These are phyloP conservation scores for Diogma glabrata DNA, from an alignment of 2,888 invertebrate species.

Conservation along the genomic window DNA sequence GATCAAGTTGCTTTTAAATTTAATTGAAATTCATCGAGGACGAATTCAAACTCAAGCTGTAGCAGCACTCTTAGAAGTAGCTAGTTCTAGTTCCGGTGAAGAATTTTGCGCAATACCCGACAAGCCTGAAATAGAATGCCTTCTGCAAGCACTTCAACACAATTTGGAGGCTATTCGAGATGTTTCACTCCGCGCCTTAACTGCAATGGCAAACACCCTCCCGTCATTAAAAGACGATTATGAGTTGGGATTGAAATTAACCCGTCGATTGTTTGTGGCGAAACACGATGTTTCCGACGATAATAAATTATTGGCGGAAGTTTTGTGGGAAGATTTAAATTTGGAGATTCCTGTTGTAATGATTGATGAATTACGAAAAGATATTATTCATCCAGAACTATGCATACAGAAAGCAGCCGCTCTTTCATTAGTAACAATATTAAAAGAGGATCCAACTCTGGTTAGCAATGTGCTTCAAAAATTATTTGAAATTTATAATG, in stretches of 20 bases:
- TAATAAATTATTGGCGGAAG: constrained; percentile 51
- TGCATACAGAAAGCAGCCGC: constrained; percentile 77
- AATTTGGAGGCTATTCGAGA: constrained; percentile 61
- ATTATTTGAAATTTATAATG: constrained; percentile 61
- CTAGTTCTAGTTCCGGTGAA: constrained; percentile 58
- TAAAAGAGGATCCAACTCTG: constrained; percentile 42
- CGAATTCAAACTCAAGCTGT: constrained; percentile 67
- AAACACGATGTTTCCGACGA: constrained; percentile 68
- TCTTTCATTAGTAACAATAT: constrained; percentile 58
- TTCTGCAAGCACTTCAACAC: constrained; percentile 67
- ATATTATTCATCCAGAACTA: constrained; percentile 70
- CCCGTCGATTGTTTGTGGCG: constrained; percentile 70
- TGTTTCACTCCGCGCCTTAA: constrained; percentile 62
- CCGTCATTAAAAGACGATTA: constrained; percentile 46
- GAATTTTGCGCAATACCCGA: constrained; percentile 49
- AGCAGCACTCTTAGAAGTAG: constrained; percentile 69
- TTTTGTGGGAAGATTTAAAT: constrained; percentile 48
- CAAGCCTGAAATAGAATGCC: constrained; percentile 59
- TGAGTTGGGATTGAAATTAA: constrained; percentile 47
- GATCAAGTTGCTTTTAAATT: constrained; percentile 63
- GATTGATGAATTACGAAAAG: constrained; percentile 42
- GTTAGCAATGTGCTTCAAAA: constrained; percentile 47
- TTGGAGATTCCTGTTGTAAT: constrained; percentile 39
- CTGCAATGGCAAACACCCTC: constrained; percentile 49
- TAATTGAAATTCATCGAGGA: constrained; percentile 58